These are phyloP conservation scores for Pelvicachromis taeniatus DNA, from an alignment of 2,113 vertebrate genomes.

Conservation along the genomic window DNA sequence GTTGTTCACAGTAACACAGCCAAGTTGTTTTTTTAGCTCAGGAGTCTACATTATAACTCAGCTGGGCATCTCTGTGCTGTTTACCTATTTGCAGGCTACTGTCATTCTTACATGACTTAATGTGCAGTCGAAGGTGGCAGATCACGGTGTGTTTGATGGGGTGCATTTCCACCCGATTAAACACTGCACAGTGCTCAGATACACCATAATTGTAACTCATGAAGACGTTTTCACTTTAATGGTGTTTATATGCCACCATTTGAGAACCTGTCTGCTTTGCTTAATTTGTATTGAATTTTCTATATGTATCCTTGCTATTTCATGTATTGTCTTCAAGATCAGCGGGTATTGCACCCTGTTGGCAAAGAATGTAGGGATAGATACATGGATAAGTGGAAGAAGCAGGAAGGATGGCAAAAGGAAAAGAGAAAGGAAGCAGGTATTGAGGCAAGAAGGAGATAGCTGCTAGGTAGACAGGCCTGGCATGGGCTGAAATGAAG, in stretches of 20 bases:
- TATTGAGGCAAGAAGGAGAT: neutral
- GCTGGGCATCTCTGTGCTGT: neutral
- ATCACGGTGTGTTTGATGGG: neutral
- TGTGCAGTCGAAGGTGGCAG: neutral
- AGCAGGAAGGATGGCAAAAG: neutral
- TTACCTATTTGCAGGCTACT: neutral
- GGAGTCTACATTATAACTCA: conserved; percentile 30
- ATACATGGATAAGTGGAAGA: neutral
- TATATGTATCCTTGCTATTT: neutral
- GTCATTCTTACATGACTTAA: neutral
- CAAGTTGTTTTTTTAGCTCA: conserved; percentile 39
- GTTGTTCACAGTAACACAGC: conserved; percentile 21
- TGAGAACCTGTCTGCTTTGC: neutral
- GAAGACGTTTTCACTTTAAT: neutral
- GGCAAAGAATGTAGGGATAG: neutral
- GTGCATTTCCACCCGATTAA: neutral
- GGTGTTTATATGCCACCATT: neutral
- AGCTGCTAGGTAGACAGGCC: conserved; percentile 35
- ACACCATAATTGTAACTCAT: neutral
- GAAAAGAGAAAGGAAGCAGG: neutral
- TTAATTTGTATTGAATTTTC: conserved; percentile 27
- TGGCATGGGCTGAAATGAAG: conserved; percentile 38
- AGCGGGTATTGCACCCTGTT: neutral
- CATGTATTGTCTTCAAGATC: neutral
- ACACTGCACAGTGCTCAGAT: neutral